Base-by-base conservation (phyloP, 2,888 invertebrate species). In the Chrysodeixis includens region DNA sequence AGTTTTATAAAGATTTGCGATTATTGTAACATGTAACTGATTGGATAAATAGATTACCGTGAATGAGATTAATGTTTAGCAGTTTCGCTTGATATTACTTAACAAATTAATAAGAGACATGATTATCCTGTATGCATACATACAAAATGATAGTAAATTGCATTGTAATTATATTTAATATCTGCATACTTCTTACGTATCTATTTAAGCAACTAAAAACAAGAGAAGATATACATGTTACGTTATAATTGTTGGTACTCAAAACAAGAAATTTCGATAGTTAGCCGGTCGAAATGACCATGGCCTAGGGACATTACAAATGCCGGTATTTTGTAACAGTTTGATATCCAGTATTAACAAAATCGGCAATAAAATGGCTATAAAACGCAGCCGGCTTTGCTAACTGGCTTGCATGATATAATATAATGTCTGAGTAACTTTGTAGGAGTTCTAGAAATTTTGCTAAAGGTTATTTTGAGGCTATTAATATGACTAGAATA, bases 301-400 rank as follows among this genome's bases (percentile, higher is more conserved):
- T 40, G 40, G n/a, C 40, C 40, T 40, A 40, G 40, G 40, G 40
- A 40, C 40, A 40, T 40, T 40, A 40, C 40, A n/a, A 40, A 40
- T 5, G 40, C 40, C n/a, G 12, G 40, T n/a, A 40, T 40, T 40
- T 40, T 40, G 40, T 40, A 40, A 40, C n/a, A 40, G 7, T 40
- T n/a, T n/a, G 1, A 40, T 40, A 40, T 40, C 6, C 40, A 40
- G n/a, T n/a, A 40, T 40, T n/a, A 40, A 40, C n/a, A n/a, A 40
- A 40, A n/a, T 40, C n/a, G 40, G 40, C 40, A 6, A 40, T 40
- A 40, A 40, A 40, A 40, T n/a, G n/a, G 40, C n/a, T n/a, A 40
- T 40, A n/a, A 40, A 40, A 40, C n/a, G 14, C 40, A 5, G 40
- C 6, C n/a, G n/a, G 14, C n/a, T 7, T 40, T n/a, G n/a, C n/a